Evolutionary conservation across 2,797 vertebrate species (phyloP).

Genomic region (Cynodonichthys magdalenae): DNA sequence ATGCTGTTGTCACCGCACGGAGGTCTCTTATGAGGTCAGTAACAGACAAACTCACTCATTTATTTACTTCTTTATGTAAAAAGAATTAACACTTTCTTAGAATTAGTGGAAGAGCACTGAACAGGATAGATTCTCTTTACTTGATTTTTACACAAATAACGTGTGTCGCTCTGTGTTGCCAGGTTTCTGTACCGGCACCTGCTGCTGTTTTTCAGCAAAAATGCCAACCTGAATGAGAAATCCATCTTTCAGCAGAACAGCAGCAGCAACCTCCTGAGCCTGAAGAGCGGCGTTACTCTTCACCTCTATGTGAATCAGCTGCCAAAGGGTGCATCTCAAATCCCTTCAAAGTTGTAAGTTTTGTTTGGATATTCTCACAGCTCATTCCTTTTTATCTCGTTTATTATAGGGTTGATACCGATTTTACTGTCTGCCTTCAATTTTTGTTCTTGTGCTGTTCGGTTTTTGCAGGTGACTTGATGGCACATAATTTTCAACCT

Average conservation of each 20-base stretch:
- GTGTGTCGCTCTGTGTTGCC: constrained; percentile 28
- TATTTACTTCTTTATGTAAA: too few species aligned
- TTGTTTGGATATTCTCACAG: background rate
- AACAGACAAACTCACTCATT: too few species aligned
- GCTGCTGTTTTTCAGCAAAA: constrained; percentile 90
- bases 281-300: constrained; percentile 85
- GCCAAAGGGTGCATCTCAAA: constrained; percentile 91
- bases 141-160: too few species aligned
- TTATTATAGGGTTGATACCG: background rate
- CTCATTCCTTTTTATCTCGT: background rate
- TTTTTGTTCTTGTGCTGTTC: too few species aligned
- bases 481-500: too few species aligned
- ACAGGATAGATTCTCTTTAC: too few species aligned
- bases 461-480: too few species aligned
- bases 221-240: constrained; percentile 79
- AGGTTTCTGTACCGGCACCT: constrained; percentile 94
- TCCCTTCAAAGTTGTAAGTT: constrained; percentile 86
- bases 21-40: constrained; percentile 92
- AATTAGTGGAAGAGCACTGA: too few species aligned
- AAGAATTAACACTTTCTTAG: too few species aligned
- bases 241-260: constrained; percentile 87
- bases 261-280: constrained; percentile 81
- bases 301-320: constrained; percentile 93
- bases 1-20: constrained; percentile 88
- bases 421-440: too few species aligned